Evolutionary conservation across 2,113 vertebrate species (phyloP), one percentile per base, ranked within the genome.

Genomic region (Phrynosoma blainvillii): DNA sequence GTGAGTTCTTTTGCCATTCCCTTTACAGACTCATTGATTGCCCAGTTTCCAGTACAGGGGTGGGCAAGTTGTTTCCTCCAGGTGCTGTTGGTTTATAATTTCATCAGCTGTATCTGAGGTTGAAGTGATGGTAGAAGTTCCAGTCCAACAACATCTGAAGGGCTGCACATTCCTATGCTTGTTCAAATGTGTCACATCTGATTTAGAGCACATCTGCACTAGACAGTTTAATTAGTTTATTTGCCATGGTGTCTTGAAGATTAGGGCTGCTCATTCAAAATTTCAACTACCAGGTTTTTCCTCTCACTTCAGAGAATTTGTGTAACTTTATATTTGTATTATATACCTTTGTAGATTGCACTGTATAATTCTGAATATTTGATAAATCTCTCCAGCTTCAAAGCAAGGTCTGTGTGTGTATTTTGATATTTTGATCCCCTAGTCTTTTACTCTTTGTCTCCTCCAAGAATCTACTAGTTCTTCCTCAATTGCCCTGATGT

Each of bases 1-100:
- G 98, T 98, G 90, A 96, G 98, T 77, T n/a, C 14, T 36, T 56
- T 40, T 56, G 40, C 65, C n/a, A 32, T 82, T 65, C 59, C 30
- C 27, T 86, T 70, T 56, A 47, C 32, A 18, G 42, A 6, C n/a
- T 71, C 21, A 36, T 3, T 23, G 6, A 23, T 36, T 62, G 23
- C 73, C 56, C 27, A 3, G 25, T 71, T 71, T 68, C 23, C 66
- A 27, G 7, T 68, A 9, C 66, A 71, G 27, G 68, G 30, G 9
- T 30, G 68, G 68, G 27, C 8, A 27, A 71, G 8, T 30, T 30
- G 30, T 71, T 5, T 10, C 68, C 11, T 9, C 5, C 30, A 30
- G 25, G 25, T 71, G 68, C n/a, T 66, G 23, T 21, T 71, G 68
- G 27, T 12, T 30, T 71, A 30, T 0, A 71, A 30, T 71, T 30